phyloP scores from a whole-genome alignment of 2,797 vertebrate genomes.

The Gallinago nigripennis region DNA sequence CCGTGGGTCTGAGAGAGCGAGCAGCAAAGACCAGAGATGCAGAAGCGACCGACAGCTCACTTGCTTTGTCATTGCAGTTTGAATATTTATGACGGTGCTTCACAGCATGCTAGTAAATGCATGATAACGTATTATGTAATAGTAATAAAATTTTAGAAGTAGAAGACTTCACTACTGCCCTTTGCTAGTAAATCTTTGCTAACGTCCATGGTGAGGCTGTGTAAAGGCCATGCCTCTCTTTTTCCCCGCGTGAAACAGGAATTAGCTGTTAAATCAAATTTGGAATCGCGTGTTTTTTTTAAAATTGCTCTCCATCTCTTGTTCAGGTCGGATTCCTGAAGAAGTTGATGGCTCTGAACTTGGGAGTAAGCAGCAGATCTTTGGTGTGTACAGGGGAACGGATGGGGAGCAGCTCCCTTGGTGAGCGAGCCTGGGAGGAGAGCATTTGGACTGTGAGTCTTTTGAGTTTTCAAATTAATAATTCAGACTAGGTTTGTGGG shows the following conservation, averaged over 20 bases:
- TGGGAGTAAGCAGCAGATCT: background rate
- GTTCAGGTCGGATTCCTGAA: background rate
- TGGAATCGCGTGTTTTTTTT: background rate
- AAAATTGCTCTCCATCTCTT: background rate
- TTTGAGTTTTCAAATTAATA: background rate
- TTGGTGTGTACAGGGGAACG: background rate
- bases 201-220: fast-evolving
- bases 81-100: constrained; percentile 20
- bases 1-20: background rate
- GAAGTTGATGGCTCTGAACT: background rate
- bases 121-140: constrained; percentile 26
- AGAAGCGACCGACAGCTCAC: background rate
- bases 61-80: background rate
- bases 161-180: background rate
- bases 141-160: background rate
- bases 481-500: background rate
- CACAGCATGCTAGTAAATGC: background rate
- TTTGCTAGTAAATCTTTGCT: constrained; percentile 1
- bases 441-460: background rate
- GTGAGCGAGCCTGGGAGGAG: background rate
- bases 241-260: background rate
- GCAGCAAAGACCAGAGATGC: background rate
- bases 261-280: background rate
- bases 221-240: background rate
- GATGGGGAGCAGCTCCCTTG: background rate